Percentiles rank a stretch among this genome's conserved stretches.
Evolutionary conservation across 2,888 invertebrate species (phyloP).

Genomic region (Papilio elwesi): DNA sequence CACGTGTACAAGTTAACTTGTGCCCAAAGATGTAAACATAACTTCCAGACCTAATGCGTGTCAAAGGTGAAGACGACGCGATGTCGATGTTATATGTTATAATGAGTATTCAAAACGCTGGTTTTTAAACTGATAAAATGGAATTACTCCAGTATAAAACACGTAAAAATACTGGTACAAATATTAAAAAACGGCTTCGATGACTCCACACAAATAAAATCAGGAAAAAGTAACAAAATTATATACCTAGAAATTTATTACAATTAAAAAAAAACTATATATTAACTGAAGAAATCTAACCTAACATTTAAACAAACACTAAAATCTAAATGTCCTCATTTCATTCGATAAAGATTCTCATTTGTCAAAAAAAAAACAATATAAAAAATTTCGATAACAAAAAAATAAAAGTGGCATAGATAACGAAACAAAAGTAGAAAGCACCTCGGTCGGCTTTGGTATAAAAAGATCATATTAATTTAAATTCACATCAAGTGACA

Average conservation of each 20-base stretch:
- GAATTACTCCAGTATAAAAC: too few relatives aligned
- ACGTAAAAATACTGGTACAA: slow-evolving; percentile 5
- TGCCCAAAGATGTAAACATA: too few relatives aligned
- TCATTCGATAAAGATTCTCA: too few relatives aligned
- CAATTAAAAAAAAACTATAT: not conserved
- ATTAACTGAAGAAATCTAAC: not conserved
- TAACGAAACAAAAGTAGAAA: slow-evolving; percentile 17
- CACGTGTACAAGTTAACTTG: too few relatives aligned
- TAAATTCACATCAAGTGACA: not conserved
- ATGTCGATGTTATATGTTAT: too few relatives aligned
- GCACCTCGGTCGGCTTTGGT: slow-evolving; percentile 33
- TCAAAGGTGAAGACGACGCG: too few relatives aligned
- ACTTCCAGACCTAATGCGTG: too few relatives aligned
- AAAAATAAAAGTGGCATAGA: not conserved
- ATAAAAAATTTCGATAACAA: not conserved
- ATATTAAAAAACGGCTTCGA: not conserved
- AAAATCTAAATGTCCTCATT: too few relatives aligned
- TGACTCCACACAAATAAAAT: not conserved
- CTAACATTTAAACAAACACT: too few relatives aligned
- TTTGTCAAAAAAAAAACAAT: not conserved
- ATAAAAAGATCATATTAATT: slow-evolving; percentile 10
- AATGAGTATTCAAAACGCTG: not conserved
- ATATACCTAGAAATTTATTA: not conserved
- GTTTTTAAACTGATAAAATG: not conserved
- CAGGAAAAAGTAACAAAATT: not conserved